Conservation (phyloP, 2,797 vertebrate genomes). For the Malacoctenus gilli region DNA sequence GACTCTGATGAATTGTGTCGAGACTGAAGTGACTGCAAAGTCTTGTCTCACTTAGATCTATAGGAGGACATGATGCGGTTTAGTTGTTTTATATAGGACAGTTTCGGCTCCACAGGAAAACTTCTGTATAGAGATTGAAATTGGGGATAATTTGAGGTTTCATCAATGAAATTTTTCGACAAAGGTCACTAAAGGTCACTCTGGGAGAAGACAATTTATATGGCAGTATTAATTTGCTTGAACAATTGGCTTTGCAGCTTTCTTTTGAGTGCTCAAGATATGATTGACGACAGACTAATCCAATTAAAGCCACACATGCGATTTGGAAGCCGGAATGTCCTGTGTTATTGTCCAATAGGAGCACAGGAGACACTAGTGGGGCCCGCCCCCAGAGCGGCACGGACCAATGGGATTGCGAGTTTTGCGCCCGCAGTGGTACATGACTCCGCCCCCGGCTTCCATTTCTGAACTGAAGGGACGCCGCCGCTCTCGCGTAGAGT, state of each 20-base stretch:
- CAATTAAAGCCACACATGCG: constrained; percentile 54
- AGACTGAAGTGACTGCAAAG: no score
- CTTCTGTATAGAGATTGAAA: no score
- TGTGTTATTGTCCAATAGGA: constrained; percentile 62
- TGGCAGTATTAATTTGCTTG: constrained; percentile 29
- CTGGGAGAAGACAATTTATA: constrained; percentile 5
- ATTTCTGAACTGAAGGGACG: constrained; percentile 81
- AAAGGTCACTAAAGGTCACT: constrained; percentile 38
- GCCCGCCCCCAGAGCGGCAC: constrained; percentile 19
- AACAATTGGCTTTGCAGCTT: constrained; percentile 31
- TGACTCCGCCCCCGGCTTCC: constrained; percentile 80
- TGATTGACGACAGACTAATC: constrained; percentile 62
- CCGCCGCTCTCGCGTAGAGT: constrained; percentile 70
- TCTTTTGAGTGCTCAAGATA: background rate
- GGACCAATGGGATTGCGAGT: constrained; percentile 69
- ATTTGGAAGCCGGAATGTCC: constrained; percentile 56
- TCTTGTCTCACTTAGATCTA: no score
- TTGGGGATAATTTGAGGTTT: background rate
- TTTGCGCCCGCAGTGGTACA: constrained; percentile 76
- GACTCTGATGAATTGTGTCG: no score
- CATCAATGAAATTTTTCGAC: constrained; percentile 17
- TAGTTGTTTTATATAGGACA: no score
- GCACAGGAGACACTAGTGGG: constrained; percentile 1
- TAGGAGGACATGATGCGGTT: no score
- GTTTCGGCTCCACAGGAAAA: no score